Conservation (phyloP, 2,888 invertebrate genomes). For the Troglohyphantes excavatus region DNA sequence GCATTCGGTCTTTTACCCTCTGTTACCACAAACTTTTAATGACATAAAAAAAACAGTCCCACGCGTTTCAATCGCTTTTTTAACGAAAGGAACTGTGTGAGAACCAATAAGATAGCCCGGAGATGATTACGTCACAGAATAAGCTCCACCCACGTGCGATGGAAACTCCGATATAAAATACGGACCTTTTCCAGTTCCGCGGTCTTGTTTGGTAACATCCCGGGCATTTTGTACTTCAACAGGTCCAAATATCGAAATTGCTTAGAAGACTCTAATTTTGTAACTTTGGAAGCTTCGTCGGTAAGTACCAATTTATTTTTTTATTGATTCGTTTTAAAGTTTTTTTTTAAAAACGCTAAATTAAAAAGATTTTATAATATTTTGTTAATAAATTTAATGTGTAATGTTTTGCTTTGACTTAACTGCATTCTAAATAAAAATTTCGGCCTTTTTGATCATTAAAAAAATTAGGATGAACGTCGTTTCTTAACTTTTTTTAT, state of each 20-base stretch:
- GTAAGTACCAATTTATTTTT: not conserved
- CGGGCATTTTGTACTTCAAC: not conserved
- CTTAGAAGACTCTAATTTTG: not conserved
- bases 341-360: too few species aligned
- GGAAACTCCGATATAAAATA: constrained; percentile 57
- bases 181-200: constrained; percentile 17
- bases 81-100: not conserved
- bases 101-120: constrained; percentile 20
- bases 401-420: too few species aligned
- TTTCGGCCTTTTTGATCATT: too few species aligned
- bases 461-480: too few species aligned
- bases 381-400: too few species aligned
- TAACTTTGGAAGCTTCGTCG: not conserved
- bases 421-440: too few species aligned
- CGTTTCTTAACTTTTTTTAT: too few species aligned
- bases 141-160: constrained; percentile 28
- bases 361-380: too few species aligned
- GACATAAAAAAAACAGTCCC: not conserved
- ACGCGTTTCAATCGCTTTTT: not conserved
- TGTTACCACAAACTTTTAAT: not conserved
- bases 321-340: too few species aligned
- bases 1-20: too few species aligned
- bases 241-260: not conserved
- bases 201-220: constrained; percentile 22
- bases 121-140: constrained; percentile 14